Base-by-base conservation (phyloP, 2,888 invertebrate genomes). In the Polydrusus tereticollis region DNA sequence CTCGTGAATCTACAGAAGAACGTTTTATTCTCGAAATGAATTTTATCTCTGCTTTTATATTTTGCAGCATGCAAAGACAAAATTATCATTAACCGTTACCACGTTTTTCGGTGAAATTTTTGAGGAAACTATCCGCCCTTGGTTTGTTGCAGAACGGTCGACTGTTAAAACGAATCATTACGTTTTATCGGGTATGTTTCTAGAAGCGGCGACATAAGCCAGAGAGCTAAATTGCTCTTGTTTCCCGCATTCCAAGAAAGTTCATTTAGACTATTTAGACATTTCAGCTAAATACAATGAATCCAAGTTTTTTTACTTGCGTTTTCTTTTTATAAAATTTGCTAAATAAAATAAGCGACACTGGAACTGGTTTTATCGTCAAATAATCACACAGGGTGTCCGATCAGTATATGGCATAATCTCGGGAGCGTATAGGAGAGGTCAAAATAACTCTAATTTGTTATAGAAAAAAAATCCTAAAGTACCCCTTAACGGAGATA, bases 201-300 rank as follows among this genome's bases (percentile, higher is more conserved):
- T 45, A 45, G n/a, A 45, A 45, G 45, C 45, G 4, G 43, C 45
- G 20, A 45, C 45, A 45, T 7, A 45, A 45, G 45, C 45, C 33
- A 20, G 20, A 45, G 20, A 45, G 12, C 20, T 20, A 45, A 45
- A 20, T 20, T 45, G 45, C 45, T 1, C 18, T 43, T 6, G 20
- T 20, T 45, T 33, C 10, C 7, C 7, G 6, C 6, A 33, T 33
- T 33, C 7, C 10, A 45, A 20, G 45, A 8, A 1, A 18, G 7
- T 45, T 45, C 20, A 20, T 45, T 18, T 45, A 45, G 20, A 45
- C 20, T 10, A 20, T 45, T 18, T 45, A 45, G 20, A 45, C 20
- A 20, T 45, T 45, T 20, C 8, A 6, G 6, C 6, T 10, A 5
- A 33, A 33, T 33, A 10, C 6, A 33, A 33, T 5, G 10, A 6